Conservation (phyloP, 2,797 vertebrate genomes). For the Gambelia wislizenii region DNA sequence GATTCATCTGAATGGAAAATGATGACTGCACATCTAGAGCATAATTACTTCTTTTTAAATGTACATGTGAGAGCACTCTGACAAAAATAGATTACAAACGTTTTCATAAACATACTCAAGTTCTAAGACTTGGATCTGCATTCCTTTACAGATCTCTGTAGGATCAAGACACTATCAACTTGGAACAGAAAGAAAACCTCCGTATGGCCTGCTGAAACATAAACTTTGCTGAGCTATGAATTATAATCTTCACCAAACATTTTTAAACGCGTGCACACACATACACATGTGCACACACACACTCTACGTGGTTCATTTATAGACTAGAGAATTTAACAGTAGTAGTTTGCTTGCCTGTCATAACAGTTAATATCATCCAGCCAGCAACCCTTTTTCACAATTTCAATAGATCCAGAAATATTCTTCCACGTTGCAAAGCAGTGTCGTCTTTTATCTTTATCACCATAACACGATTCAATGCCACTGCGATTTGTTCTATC, state of each 20-base stretch:
- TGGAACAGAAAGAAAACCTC: too few relatives aligned
- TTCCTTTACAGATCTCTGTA: background rate
- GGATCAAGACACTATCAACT: background rate
- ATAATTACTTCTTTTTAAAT: background rate
- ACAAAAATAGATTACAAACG: background rate
- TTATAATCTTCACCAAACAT: background rate
- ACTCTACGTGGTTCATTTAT: background rate
- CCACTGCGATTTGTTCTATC: conserved; percentile 94
- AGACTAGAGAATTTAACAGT: conserved; percentile 12
- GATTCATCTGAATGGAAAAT: background rate
- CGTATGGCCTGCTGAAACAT: background rate
- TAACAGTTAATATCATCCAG: conserved; percentile 98
- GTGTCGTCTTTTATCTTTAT: conserved; percentile 94
- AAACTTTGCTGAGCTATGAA: background rate
- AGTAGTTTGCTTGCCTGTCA: conserved; percentile 85
- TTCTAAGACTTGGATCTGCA: background rate
- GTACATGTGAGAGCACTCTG: background rate
- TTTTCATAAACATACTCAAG: background rate
- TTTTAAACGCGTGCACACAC: background rate
- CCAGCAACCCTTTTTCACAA: conserved; percentile 98
- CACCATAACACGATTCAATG: conserved; percentile 90
- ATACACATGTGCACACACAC: background rate
- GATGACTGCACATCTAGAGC: background rate
- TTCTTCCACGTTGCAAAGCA: conserved; percentile 99
- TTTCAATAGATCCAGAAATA: conserved; percentile 91